These are phyloP conservation scores for Formica selysi DNA, from an alignment of 1,140 invertebrate genomes.

Conservation along the genomic window DNA sequence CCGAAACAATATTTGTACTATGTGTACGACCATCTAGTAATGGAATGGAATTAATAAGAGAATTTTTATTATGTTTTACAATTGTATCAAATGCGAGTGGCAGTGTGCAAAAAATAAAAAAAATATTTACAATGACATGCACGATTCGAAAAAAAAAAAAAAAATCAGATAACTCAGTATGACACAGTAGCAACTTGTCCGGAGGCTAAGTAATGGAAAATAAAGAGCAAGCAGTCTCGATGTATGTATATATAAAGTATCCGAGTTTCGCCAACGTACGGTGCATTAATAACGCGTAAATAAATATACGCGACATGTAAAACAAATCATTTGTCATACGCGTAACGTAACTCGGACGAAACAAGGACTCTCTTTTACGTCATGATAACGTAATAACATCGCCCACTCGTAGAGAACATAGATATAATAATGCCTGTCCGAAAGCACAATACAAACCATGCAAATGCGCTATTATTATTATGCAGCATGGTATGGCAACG, in stretches of 20 bases:
- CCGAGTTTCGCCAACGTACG: constrained; percentile 4
- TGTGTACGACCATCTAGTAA: not conserved
- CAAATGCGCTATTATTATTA: constrained; percentile 60
- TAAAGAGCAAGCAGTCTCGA: constrained; percentile 48
- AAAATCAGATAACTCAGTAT: not conserved
- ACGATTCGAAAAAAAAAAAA: constrained; percentile 1
- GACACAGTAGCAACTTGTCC: constrained; percentile 22
- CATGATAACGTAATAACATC: constrained; percentile 50
- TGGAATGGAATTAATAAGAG: not conserved
- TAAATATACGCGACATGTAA: constrained; percentile 57
- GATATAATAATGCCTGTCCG: constrained; percentile 56
- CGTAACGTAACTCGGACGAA: constrained; percentile 35
- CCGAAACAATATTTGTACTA: not conserved
- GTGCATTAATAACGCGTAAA: constrained; percentile 57
- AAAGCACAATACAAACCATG: constrained; percentile 59
- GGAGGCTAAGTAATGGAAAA: constrained; percentile 35
- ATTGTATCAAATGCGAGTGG: not conserved
- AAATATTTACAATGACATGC: not conserved
- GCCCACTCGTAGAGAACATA: constrained; percentile 46
- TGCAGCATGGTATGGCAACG: constrained; percentile 37
- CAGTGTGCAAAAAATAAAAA: not conserved
- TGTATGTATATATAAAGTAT: constrained; percentile 34
- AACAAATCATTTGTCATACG: constrained; percentile 60
- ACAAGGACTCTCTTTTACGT: constrained; percentile 56
- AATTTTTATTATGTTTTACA: not conserved